Evolutionary conservation across 64 coral and sea anemone species (phyloP).

Genomic region (Montipora foliosa): DNA sequence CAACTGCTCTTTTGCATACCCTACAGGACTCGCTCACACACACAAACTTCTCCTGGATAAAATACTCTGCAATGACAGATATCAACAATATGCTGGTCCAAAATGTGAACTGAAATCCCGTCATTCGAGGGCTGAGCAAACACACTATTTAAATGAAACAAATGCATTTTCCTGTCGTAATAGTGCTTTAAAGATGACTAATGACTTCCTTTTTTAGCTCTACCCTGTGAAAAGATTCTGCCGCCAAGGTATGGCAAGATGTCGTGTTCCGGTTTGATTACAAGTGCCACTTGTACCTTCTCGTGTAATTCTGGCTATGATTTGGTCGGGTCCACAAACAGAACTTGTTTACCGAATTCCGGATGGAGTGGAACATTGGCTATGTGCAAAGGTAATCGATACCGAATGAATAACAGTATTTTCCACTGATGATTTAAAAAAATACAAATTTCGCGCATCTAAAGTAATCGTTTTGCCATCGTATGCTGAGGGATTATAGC

Average conservation of each 20-base stretch:
- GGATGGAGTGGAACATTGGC: neutral
- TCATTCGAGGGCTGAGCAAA: too few species aligned
- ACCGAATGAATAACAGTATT: neutral
- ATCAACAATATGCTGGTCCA: too few species aligned
- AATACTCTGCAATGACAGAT: too few species aligned
- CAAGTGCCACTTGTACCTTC: neutral
- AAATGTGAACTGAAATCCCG: too few species aligned
- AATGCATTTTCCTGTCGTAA: too few species aligned
- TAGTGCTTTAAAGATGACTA: neutral
- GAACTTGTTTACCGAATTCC: neutral
- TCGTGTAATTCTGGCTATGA: neutral
- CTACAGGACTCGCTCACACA: too few species aligned
- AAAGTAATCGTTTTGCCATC: too few species aligned
- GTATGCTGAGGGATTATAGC: too few species aligned
- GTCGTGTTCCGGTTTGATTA: neutral
- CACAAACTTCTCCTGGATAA: too few species aligned
- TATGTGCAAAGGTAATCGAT: neutral
- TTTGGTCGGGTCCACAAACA: neutral
- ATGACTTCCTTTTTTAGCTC: neutral
- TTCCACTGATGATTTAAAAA: neutral
- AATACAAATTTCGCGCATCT: too few species aligned
- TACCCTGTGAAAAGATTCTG: neutral
- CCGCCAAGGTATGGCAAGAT: neutral
- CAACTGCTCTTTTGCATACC: too few species aligned
- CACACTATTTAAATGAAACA: too few species aligned